Base-by-base conservation (phyloP, 1,140 invertebrate species). In the Aricia agestis region DNA sequence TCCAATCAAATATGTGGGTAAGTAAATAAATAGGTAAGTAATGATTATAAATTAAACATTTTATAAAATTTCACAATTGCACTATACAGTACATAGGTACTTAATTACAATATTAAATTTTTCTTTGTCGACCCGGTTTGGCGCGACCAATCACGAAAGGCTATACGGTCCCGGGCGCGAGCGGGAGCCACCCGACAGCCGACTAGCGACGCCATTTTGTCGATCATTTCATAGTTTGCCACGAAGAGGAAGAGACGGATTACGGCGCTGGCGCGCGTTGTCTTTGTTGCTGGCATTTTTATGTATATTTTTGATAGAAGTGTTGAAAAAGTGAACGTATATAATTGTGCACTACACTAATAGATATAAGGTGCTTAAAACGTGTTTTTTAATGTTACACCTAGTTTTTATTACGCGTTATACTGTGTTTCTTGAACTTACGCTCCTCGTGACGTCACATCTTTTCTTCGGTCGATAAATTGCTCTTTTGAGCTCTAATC, bases 181-280 rank as follows among this genome's bases (percentile, higher is more conserved):
- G 10, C 19, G 59, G 59, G 59, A 52, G 59, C 58, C 9, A 25
- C 25, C 25, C 25, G 25, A 1, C 36, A 0, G 6, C 11, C 45
- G 45, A 52, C 9, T 9, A 13, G 45, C 52, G 70, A 18, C 79
- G 83, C 83, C 83, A 85, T 85, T 79, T 85, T 85, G 80, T 79
- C 66, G 72, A 71, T 85, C 80, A 81, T 74, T 83, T 77, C 63
- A 66, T 69, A 73, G 71, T 68, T 58, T 76, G 76, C 71, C 72
- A 65, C 74, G 74, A 52, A 65, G 67, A 66, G 42, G 67, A 71
- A 45, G 73, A 67, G 71, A 76, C 70, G 61, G 69, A 68, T 66
- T 66, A 68, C 71, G 71, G 77, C 77, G 74, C 77, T 72, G 72
- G 74, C 77, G 77, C 71, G 32, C 69, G 67, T 63, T 41, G 63